Percentiles rank a stretch among this genome's conserved stretches.
These are phyloP conservation scores for Battus philenor DNA, from an alignment of 1,140 invertebrate genomes.

Conservation along the genomic window DNA sequence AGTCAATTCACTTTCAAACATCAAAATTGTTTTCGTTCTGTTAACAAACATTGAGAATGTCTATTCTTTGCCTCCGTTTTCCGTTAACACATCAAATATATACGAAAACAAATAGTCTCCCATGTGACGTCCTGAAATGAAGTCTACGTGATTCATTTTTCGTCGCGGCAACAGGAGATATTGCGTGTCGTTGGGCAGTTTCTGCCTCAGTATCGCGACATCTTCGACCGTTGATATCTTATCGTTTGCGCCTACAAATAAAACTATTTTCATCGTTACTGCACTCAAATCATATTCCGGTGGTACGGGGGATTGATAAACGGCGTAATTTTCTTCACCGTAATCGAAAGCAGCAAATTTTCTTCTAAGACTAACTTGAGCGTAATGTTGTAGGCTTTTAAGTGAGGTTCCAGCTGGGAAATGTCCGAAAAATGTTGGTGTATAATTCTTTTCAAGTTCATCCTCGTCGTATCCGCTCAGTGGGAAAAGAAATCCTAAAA, in stretches of 20 bases:
- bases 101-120: background rate
- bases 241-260: slow-evolving; percentile 78
- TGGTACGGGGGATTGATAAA: slow-evolving; percentile 67
- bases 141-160: background rate
- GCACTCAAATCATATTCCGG: slow-evolving; percentile 74
- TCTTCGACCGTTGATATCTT: slow-evolving; percentile 21
- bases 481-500: slow-evolving; percentile 6
- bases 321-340: slow-evolving; percentile 33
- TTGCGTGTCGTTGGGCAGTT: background rate
- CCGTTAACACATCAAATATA: background rate
- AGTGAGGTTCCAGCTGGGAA: slow-evolving; percentile 65
- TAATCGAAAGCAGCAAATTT: slow-evolving; percentile 61
- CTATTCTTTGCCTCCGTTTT: too few relatives aligned
- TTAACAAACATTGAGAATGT: background rate
- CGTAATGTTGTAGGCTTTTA: slow-evolving; percentile 80
- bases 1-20: too few relatives aligned
- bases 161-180: background rate
- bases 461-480: slow-evolving; percentile 20
- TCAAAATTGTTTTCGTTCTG: too few relatives aligned
- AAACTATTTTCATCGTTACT: slow-evolving; percentile 72
- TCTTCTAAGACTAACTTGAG: slow-evolving; percentile 70
- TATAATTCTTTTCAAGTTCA: slow-evolving; percentile 23
- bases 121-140: background rate
- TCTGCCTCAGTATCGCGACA: background rate
- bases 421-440: slow-evolving; percentile 1